Percentiles rank a stretch among this genome's conserved stretches.
phyloP scores from a whole-genome alignment of 2,888 invertebrate genomes.

The Euplagia quadripunctaria region DNA sequence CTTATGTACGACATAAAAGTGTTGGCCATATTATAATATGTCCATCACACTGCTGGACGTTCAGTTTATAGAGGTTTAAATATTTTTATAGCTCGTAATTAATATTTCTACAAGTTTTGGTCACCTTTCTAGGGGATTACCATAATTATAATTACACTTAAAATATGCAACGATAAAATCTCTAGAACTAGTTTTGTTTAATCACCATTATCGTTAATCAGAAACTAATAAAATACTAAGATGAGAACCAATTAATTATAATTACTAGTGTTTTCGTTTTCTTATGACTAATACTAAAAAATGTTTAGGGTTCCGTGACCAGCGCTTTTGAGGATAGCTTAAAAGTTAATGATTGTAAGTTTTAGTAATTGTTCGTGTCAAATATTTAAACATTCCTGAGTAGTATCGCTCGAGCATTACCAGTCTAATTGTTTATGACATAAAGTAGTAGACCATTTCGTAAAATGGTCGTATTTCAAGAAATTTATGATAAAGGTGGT shows the following conservation, averaged over 20 bases:
- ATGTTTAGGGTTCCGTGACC: background rate
- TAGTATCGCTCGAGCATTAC: background rate
- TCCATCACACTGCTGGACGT: background rate
- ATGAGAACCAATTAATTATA: slow-evolving; percentile 12
- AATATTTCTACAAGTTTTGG: background rate
- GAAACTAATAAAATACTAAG: slow-evolving; percentile 18
- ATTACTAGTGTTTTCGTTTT: slow-evolving; percentile 12
- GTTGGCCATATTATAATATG: background rate
- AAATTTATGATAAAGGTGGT: too few species aligned
- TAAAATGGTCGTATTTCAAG: background rate
- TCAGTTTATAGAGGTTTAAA: background rate
- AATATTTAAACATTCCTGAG: too few species aligned
- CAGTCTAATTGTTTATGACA: background rate
- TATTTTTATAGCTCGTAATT: background rate
- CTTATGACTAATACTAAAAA: background rate
- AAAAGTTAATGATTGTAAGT: background rate
- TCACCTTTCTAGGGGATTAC: slow-evolving; percentile 7
- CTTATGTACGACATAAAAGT: background rate
- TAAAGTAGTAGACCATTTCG: background rate
- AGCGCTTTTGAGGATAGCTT: background rate
- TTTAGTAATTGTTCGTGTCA: too few species aligned
- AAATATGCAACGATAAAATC: slow-evolving; percentile 17
- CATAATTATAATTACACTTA: slow-evolving; percentile 18
- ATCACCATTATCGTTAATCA: slow-evolving; percentile 20
- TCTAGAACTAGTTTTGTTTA: slow-evolving; percentile 13